Base-by-base conservation (phyloP, 2,113 vertebrate species). In the Sylvia atricapilla region DNA sequence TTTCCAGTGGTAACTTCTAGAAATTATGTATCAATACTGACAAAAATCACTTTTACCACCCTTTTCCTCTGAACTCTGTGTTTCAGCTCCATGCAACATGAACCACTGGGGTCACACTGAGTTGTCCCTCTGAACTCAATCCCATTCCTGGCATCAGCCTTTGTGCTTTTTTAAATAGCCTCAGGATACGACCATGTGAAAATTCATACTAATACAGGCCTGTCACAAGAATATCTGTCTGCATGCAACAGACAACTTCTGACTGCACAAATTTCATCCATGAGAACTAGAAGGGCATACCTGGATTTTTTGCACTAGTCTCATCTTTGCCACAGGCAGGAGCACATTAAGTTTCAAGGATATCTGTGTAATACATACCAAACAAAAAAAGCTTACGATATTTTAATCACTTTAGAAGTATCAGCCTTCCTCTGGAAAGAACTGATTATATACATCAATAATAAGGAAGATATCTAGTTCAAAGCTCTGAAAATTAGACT, bases 21-120 rank as follows among this genome's bases (percentile, higher is more conserved):
- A 43, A 69, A 85, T 97, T 90, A 89, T 15, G 5, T 72, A 72
- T 49, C 73, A 67, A 59, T 85, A 76, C 52, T 25, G 81, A 84
- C 50, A 92, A 84, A 89, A 92, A 46, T 39, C 39, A 64, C 52
- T 90, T 96, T 91, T 56, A 68, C 15, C 53, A 91, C 10, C 46
- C 49, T 83, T 33, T 52, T 8, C 49, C n/a, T 56, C 41, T 50
- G 35, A 82, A n/a, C 10, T 55, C 46, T 47, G 64, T 25, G 19
- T 44, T 68, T 60, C 76, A 77, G 56, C 13, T 49, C 49, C 58
- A 11, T 0, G 2, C 12, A 39, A 59, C 27, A 41, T 0, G 0
- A 76, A 59, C 12, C 27, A 27, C 6, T 23, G 20, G 35, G 44
- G 56, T 49, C 44, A 47, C 9, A 39, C 44, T 27, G 37, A 93